These are phyloP conservation scores for Rhinatrema bivittatum DNA, from an alignment of 2,797 vertebrate genomes.

Conservation along the genomic window DNA sequence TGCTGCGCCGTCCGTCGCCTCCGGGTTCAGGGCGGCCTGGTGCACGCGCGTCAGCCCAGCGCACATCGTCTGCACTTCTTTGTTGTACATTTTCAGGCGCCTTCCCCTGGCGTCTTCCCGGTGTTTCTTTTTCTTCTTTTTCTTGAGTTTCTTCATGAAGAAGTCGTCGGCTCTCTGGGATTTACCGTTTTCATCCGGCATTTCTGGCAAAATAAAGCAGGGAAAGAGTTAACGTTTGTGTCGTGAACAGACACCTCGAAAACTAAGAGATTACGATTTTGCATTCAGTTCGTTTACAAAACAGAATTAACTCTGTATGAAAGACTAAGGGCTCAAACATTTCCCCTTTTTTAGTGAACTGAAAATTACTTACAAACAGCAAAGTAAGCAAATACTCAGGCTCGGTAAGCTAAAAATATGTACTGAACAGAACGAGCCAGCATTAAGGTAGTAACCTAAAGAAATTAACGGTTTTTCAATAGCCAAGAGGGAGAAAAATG, in stretches of 20 bases:
- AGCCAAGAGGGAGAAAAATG: too few species aligned
- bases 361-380: too few species aligned
- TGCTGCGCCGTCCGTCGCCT: constrained; percentile 49
- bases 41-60: constrained; percentile 62
- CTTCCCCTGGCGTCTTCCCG: constrained; percentile 76
- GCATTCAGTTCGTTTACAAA: too few species aligned
- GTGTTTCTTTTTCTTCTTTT: constrained; percentile 90
- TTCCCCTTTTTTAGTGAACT: too few species aligned
- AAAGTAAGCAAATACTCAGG: too few species aligned
- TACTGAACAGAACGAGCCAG: too few species aligned
- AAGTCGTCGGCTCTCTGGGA: constrained; percentile 64
- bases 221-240: not conserved
- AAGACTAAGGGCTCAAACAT: too few species aligned
- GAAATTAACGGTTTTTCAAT: too few species aligned
- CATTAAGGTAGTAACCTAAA: too few species aligned
- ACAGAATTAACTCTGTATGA: too few species aligned
- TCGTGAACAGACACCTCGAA: not conserved
- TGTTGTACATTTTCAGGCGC: constrained; percentile 78
- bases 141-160: constrained; percentile 84
- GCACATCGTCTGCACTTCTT: constrained; percentile 83
- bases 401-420: too few species aligned
- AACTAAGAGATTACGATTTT: too few species aligned
- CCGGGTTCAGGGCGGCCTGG: constrained; percentile 48
- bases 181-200: constrained; percentile 78
- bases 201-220: constrained; percentile 49